Conservation (phyloP, 2,113 vertebrate species). For the Tragelaphus buxtoni region DNA sequence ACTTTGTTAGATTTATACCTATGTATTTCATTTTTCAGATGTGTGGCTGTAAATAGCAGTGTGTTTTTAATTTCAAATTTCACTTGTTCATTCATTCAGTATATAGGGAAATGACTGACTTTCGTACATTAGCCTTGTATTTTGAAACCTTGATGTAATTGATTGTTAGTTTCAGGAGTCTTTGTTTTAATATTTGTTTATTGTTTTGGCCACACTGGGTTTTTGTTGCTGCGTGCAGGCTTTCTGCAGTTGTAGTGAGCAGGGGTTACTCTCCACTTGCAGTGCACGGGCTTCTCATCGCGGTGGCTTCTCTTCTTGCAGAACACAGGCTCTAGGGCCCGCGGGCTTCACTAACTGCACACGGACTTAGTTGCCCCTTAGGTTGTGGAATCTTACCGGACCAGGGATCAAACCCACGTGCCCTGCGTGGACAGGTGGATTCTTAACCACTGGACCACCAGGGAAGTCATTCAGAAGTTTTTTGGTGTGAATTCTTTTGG, state of each 20-base stretch:
- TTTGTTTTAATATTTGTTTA: neutral
- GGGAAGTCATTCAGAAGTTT: neutral
- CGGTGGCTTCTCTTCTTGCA: fast-evolving
- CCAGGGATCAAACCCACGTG: neutral
- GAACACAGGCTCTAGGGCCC: neutral
- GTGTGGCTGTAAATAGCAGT: neutral
- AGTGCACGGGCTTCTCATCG: neutral
- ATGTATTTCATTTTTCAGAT: neutral
- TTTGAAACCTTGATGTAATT: neutral
- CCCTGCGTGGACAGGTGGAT: neutral
- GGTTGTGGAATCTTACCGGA: fast-evolving
- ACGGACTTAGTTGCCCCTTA: fast-evolving
- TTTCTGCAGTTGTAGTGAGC: neutral
- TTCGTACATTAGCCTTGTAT: neutral
- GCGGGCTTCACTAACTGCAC: neutral
- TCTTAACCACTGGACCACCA: neutral
- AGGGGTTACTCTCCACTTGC: neutral
- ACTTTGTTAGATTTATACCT: neutral
- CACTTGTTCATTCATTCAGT: neutral
- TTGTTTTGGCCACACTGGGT: neutral
- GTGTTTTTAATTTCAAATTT: neutral
- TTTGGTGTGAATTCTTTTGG: neutral
- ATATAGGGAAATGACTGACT: neutral
- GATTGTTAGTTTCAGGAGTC: neutral
- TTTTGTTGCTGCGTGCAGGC: neutral